Base-by-base conservation (phyloP, 2,113 vertebrate species). In the Hiodon alosoides region DNA sequence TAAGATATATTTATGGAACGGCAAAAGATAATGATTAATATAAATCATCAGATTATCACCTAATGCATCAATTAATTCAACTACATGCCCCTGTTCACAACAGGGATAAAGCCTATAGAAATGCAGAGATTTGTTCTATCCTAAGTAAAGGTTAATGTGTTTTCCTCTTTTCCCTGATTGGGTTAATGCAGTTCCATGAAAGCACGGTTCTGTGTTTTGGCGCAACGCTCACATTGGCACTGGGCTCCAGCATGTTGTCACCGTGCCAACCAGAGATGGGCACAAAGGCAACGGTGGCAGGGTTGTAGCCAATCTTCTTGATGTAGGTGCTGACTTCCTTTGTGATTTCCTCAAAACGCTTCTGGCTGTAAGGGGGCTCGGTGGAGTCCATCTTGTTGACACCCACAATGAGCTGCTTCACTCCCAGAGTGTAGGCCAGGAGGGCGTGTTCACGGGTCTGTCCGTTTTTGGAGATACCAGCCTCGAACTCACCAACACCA, bases 391-490 rank as follows among this genome's bases (percentile, higher is more conserved):
- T 31, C 31, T 31, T 31, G 31, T 31, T 31, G 31, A 31, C 31
- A 31, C 31, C 87, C 80, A 88, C 82, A 9, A 88, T 88, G 65
- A 88, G 82, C 72, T 87, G 87, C 81, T 92, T 92, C 3, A 93
- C 92, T 46, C 92, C 92, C 3, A 93, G 85, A 0, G 92, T 93
- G 83, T 59, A 92, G 65, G 92, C 91, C 74, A 93, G 85, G 71
- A 93, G 88, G 13, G 92, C 92, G 71, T 93, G 92, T 75, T 93
- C 92, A 64, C 91, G 90, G 68, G 91, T 93, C 86, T 93, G 92
- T 3, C 92, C 91, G 62, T 91, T 93, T 88, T 93, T 93, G 69
- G 91, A 93, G 79, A 93, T 93, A 80, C 91, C 92, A 50, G 92
- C 92, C 84, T 93, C 92, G 0, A 93, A 93, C 86, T 93, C 92